Evolutionary conservation across 2,797 vertebrate species (phyloP), one percentile per base, ranked within the genome.

Genomic region (Lagodon rhomboides): DNA sequence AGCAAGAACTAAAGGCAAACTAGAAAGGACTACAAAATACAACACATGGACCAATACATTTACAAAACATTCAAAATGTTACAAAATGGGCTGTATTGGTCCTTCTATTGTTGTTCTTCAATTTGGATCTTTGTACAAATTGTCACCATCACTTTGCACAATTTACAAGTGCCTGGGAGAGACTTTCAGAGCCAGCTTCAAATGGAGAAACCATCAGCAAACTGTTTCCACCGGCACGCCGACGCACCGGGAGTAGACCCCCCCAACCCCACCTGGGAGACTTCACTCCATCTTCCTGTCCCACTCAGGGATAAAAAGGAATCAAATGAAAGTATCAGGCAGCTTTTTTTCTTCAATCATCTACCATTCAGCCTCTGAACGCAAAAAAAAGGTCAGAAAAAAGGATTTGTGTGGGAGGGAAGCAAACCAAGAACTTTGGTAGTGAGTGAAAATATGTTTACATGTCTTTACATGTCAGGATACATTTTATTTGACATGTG

Each of bases 41-140:
- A 97, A 97, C 96, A 98, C 95, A 65, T 91, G 97, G 97, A 98
- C 97, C 97, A 98, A 97, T 97, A 98, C 96, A 95, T 97, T 97
- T 98, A 98, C 95, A 97, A 97, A 99, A 98, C 97, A 97, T 95
- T 96, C 96, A 97, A 97, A 98, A 98, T 96, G 96, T 98, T 98
- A 98, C 96, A 97, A 98, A 98, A 97, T 94, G 95, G 95, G 95
- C 95, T 98, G 96, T 97, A 97, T 97, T 97, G 96, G 97, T 98
- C 97, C 97, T 97, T 95, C 90, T 93, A 93, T 95, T 97, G 95
- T 96, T 97, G 96, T 97, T 97, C 96, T 96, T 96, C 94, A 96
- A 97, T 97, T 97, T 96, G 91, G 93, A 95, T 95, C 88, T 97
- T 97, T 97, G 92, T 96, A 97, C 96, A 96, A 96, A 95, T 93